A percentile compares a stretch with the other conserved stretches of the same genome.
phyloP scores from a whole-genome alignment of 2,888 invertebrate species.

The Girardia tigrina region DNA sequence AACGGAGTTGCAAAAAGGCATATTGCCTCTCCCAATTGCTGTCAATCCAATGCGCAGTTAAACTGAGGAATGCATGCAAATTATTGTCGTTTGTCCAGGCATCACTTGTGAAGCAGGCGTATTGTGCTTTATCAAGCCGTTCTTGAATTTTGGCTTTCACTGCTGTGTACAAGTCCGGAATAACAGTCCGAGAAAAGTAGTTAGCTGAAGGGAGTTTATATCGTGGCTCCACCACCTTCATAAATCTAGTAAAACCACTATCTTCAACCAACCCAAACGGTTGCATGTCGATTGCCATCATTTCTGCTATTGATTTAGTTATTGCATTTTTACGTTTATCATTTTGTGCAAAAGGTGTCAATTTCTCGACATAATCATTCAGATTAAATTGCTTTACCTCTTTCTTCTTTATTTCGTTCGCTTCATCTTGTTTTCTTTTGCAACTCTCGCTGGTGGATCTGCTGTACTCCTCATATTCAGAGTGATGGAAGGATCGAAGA shows the following conservation, averaged over 20 bases:
- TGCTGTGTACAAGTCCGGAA: background rate
- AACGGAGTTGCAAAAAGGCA: too few relatives aligned
- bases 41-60: too few relatives aligned
- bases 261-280: background rate
- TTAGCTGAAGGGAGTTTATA: background rate
- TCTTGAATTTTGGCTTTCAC: too few relatives aligned
- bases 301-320: too few relatives aligned
- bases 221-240: background rate
- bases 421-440: background rate
- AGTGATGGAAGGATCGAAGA: background rate
- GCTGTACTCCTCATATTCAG: background rate
- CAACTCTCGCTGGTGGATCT: background rate
- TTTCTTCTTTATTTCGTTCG: background rate
- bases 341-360: background rate
- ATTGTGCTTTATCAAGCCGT: too few relatives aligned
- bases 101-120: too few relatives aligned
- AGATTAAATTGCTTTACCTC: background rate
- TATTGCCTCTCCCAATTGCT: too few relatives aligned
- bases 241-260: background rate
- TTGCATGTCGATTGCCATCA: background rate
- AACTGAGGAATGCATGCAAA: too few relatives aligned
- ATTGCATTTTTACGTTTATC: background rate
- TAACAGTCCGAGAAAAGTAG: background rate
- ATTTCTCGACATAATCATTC: background rate
- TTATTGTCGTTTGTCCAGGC: too few relatives aligned